Evolutionary conservation across 2,888 invertebrate species (phyloP).

Genomic region (Drosophila aldrichi): DNA sequence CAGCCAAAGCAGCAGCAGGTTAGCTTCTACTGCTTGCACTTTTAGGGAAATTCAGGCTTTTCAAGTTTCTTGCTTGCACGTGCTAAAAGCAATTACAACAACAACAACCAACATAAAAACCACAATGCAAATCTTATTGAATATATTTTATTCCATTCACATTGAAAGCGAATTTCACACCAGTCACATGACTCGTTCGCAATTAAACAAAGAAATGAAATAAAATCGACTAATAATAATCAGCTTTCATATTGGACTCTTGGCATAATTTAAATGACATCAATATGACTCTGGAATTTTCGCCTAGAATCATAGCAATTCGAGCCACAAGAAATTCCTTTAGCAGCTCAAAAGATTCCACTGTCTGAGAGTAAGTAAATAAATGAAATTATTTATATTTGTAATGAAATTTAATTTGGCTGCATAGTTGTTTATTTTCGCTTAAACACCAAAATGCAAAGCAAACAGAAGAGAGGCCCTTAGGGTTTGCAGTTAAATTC

Average conservation of each 20-base stretch:
- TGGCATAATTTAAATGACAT: neutral
- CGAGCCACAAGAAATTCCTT: neutral
- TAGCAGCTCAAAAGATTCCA: neutral
- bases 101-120: slow-evolving; percentile 20
- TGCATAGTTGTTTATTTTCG: neutral
- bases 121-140: slow-evolving; percentile 20
- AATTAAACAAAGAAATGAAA: neutral
- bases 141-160: slow-evolving; percentile 28
- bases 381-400: neutral
- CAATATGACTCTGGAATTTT: slow-evolving; percentile 4
- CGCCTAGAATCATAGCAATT: slow-evolving; percentile 5
- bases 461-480: neutral
- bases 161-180: slow-evolving; percentile 41
- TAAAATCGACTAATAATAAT: neutral
- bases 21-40: slow-evolving; percentile 1
- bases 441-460: neutral
- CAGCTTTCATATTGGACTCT: neutral
- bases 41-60: slow-evolving; percentile 34
- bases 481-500: neutral
- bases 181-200: slow-evolving; percentile 45
- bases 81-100: slow-evolving; percentile 23
- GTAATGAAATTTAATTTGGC: neutral
- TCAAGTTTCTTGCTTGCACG: slow-evolving; percentile 38
- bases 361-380: neutral
- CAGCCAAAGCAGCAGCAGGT: neutral